Conservation (phyloP, 2,888 invertebrate species). For the Sepiola atlantica region DNA sequence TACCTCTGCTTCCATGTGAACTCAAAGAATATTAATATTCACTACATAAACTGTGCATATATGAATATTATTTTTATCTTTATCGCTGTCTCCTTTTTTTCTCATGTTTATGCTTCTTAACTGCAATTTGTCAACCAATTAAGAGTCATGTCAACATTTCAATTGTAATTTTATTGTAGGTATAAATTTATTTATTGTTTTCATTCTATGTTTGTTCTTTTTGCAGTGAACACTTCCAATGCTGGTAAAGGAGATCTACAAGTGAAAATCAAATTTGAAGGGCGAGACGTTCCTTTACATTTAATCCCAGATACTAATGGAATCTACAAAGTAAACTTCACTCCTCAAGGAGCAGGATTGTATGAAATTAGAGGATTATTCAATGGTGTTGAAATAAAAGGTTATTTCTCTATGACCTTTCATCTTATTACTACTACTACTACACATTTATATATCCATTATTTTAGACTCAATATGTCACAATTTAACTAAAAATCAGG, state of each 20-base stretch:
- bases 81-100: no score
- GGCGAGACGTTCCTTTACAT: constrained; percentile 81
- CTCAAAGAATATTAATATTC: no score
- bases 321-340: constrained; percentile 78
- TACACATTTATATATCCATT: background rate
- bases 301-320: constrained; percentile 82
- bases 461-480: background rate
- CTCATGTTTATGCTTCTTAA: background rate
- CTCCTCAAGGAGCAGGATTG: constrained; percentile 79
- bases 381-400: constrained; percentile 91
- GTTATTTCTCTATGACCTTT: constrained; percentile 66
- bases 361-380: constrained; percentile 92
- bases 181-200: background rate
- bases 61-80: no score
- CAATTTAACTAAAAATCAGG: background rate
- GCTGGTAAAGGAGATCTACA: constrained; percentile 92
- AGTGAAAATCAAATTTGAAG: constrained; percentile 86
- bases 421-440: background rate
- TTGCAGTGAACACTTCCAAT: constrained; percentile 82
- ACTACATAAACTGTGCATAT: no score
- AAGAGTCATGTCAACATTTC: no score
- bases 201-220: background rate
- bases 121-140: background rate
- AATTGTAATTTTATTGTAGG: background rate
- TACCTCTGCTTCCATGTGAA: no score